Base-by-base conservation (phyloP, 2,888 invertebrate species). In the Sinodicranocentrus sp. region DNA sequence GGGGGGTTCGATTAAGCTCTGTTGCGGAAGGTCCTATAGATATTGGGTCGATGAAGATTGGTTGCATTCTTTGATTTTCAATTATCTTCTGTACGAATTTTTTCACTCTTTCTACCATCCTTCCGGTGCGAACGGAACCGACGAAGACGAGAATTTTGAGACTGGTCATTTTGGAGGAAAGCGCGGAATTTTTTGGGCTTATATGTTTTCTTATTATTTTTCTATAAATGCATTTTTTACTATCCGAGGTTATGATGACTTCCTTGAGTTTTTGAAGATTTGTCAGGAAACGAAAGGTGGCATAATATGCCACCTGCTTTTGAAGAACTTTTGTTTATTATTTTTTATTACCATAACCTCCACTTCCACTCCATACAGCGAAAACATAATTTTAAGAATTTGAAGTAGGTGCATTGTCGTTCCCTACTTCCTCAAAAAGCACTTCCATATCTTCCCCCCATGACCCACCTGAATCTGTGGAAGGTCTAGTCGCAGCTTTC, bases 1-100 rank as follows among this genome's bases (percentile, higher is more conserved):
- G 72, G 0, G 90, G 90, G 23, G 88, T 86, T 28, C 87, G 84
- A n/a, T 90, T 33, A 26, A 90, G 10, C 3, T 90, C 90, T 61
- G 91, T 89, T 21, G 90, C 86, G 87, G 90, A 87, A 44, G 89
- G 15, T 5, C 52, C 23, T 23, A 68, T 13, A 8, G 65, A 90
- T 44, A 88, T 25, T 0, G 91, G 91, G 89, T 91, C 91, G 10
- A 79, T 15, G 1, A 71, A n/a, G 23, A 61, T 57, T 91, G 89
- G 88, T 13, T 85, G 65, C 85, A 89, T 87, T 28, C 88, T 88
- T 26, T 87, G 84, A 5, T 76, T 78, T 73, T 89, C 88, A 13
- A 90, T 68, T 8, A 86, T 71, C 25, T 85, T 82, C 72, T 87
- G 86, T 6, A 91, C 88, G 57, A 88, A 89, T 52, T 88, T 89